Evolutionary conservation across 1,140 invertebrate genomes (phyloP).

Genomic region (Caerostris darwini): DNA sequence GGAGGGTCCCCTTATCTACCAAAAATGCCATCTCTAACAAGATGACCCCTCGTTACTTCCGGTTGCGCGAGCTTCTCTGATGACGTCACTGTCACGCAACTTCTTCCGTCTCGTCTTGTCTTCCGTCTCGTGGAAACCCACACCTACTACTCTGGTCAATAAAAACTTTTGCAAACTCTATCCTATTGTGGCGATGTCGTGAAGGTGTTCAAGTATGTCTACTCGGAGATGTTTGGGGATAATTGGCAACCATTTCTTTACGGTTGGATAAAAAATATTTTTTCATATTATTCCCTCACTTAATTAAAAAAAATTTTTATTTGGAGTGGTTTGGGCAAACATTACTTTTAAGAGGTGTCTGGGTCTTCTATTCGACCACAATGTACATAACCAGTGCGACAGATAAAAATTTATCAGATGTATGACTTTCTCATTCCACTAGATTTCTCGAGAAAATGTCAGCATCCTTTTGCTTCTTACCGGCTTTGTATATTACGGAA

Average conservation of each 20-base stretch:
- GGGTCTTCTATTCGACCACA: neutral
- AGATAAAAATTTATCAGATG: neutral
- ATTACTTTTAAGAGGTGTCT: neutral
- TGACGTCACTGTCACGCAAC: too few relatives aligned
- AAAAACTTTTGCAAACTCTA: neutral
- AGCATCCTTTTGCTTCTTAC: slow-evolving; percentile 75
- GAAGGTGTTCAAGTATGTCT: slow-evolving; percentile 32
- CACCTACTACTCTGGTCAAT: neutral
- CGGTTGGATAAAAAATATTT: neutral
- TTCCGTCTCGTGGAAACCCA: too few relatives aligned
- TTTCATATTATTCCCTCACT: neutral
- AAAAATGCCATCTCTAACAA: too few relatives aligned
- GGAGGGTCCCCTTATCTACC: too few relatives aligned
- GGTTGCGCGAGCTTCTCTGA: too few relatives aligned
- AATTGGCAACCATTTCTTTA: neutral
- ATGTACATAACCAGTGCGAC: neutral
- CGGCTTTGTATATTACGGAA: slow-evolving; percentile 82
- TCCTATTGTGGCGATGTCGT: slow-evolving; percentile 1
- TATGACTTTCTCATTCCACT: neutral
- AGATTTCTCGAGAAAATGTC: slow-evolving; percentile 42
- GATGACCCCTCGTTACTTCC: too few relatives aligned
- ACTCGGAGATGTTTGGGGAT: neutral
- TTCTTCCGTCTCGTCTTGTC: too few relatives aligned
- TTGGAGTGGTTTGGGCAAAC: too few relatives aligned
- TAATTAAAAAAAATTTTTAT: neutral